Conservation (phyloP, 1,140 invertebrate genomes). For the Diachasma alloeum region DNA sequence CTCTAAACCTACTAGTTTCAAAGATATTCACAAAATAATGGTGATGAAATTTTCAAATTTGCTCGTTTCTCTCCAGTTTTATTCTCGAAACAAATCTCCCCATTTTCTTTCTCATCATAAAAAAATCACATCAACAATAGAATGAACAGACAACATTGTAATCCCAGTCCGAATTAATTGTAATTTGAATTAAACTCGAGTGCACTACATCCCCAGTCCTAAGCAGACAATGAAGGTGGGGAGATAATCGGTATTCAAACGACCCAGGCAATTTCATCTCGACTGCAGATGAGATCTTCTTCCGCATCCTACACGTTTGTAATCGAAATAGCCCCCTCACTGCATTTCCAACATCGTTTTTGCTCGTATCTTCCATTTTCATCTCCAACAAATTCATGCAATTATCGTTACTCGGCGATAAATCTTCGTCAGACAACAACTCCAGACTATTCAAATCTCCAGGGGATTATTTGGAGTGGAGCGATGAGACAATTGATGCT, state of each 20-base stretch:
- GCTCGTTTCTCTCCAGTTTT: too few species aligned
- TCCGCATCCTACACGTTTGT: not conserved
- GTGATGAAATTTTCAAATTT: too few species aligned
- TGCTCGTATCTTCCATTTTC: not conserved
- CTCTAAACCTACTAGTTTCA: too few species aligned
- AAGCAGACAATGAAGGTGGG: not conserved
- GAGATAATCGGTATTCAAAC: not conserved
- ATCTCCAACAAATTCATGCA: not conserved
- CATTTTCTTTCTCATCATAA: too few species aligned
- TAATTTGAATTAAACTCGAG: too few species aligned
- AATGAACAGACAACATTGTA: not conserved
- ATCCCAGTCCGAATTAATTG: too few species aligned
- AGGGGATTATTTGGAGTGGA: too few species aligned
- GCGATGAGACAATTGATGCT: too few species aligned
- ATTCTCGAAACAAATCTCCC: too few species aligned
- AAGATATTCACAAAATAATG: too few species aligned
- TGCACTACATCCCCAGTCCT: not conserved
- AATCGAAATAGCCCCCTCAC: not conserved
- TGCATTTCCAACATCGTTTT: not conserved
- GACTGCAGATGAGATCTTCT: not conserved
- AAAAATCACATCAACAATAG: too few species aligned
- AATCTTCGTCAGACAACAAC: not conserved
- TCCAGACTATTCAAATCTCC: too few species aligned
- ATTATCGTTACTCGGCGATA: not conserved
- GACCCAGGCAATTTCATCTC: not conserved